A percentile compares a stretch with the other conserved stretches of the same genome.
Conservation (phyloP, 2,888 invertebrate genomes). For the Allolobophora icterica region DNA sequence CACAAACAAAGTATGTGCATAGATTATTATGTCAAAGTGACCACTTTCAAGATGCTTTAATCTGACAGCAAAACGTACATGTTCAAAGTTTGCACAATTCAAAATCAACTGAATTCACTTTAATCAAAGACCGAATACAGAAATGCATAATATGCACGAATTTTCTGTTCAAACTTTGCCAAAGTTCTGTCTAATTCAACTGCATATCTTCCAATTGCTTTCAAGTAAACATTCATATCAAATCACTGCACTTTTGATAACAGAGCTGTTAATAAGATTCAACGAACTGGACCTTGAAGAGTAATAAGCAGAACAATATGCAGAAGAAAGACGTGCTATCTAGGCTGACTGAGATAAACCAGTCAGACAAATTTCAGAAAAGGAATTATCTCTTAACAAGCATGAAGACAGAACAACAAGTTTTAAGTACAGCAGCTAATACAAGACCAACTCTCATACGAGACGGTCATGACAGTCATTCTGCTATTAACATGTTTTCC, state of each 20-base stretch:
- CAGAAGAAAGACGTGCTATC: neutral
- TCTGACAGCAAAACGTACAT: neutral
- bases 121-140: neutral
- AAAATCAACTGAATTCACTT: neutral
- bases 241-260: neutral
- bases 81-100: neutral
- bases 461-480: neutral
- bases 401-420: neutral
- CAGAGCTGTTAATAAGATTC: too few relatives aligned
- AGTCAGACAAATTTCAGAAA: neutral
- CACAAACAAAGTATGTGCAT: neutral
- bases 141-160: neutral
- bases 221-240: neutral
- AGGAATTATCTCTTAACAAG: neutral
- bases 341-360: neutral
- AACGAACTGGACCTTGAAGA: neutral
- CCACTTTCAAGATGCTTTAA: neutral
- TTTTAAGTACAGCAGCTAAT: neutral
- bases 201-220: neutral
- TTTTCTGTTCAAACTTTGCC: neutral
- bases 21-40: slow-evolving; percentile 17
- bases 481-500: neutral
- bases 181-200: neutral
- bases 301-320: neutral
- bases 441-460: neutral